A percentile compares a stretch with the other conserved stretches of the same genome.
Conservation (phyloP, 2,113 vertebrate genomes). For the Asarcornis scutulata region DNA sequence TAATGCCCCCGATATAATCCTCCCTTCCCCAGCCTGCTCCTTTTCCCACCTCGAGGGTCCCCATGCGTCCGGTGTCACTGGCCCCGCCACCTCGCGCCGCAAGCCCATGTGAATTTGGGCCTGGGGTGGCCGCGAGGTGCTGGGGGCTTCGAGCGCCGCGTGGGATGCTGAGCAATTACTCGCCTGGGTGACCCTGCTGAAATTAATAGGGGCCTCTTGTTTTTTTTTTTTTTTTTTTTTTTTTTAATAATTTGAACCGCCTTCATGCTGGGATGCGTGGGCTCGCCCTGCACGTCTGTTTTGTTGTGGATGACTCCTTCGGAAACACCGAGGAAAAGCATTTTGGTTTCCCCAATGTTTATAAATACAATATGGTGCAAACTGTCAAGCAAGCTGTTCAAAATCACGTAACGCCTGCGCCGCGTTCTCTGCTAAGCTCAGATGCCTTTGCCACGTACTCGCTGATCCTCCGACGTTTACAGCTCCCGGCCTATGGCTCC, state of each 20-base stretch:
- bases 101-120: background rate
- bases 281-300: accelerated
- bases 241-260: background rate
- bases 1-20: background rate
- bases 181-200: background rate
- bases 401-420: conserved; percentile 35
- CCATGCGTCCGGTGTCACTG: too few species aligned
- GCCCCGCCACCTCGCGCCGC: background rate
- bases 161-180: background rate
- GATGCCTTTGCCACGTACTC: background rate
- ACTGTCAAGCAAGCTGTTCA: conserved; percentile 69
- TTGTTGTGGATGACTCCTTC: background rate
- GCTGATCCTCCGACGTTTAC: background rate
- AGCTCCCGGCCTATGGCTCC: too few species aligned
- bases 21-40: background rate
- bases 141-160: accelerated
- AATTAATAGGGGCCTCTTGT: accelerated
- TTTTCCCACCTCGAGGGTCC: background rate
- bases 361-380: conserved; percentile 68
- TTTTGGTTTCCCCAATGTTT: conserved; percentile 52
- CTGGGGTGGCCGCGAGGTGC: background rate
- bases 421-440: background rate
- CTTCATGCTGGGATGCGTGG: background rate
- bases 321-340: background rate
- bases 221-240: too few species aligned